A percentile compares a stretch with the other conserved stretches of the same genome.
Conservation (phyloP, 2,888 invertebrate genomes). For the Doris montereyensis region DNA sequence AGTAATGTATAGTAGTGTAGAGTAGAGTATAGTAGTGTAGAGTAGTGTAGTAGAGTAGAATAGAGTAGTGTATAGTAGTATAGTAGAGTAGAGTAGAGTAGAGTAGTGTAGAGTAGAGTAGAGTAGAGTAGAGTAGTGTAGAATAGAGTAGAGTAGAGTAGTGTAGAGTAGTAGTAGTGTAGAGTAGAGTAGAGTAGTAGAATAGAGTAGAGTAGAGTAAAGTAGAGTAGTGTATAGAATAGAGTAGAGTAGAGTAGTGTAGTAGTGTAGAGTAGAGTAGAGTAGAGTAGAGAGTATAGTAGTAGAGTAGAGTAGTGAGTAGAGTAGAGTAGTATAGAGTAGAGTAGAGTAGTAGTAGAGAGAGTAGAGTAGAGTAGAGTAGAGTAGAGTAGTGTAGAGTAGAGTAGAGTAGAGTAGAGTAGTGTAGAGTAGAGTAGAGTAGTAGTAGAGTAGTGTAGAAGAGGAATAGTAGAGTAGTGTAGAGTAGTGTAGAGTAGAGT, state of each 20-base stretch:
- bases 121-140: slow-evolving; percentile 29
- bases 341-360: background rate
- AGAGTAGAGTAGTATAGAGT: slow-evolving; percentile 13
- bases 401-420: background rate
- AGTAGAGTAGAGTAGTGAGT: background rate
- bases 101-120: too few relatives aligned
- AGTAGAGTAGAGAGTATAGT: slow-evolving; percentile 14
- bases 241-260: background rate
- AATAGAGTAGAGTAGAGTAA: slow-evolving; percentile 27
- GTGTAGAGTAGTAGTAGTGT: too few relatives aligned
- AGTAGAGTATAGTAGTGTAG: too few relatives aligned
- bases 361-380: background rate
- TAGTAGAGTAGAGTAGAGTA: too few relatives aligned
- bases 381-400: background rate
- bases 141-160: slow-evolving; percentile 22
- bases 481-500: background rate
- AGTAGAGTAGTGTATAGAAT: slow-evolving; percentile 21
- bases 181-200: too few relatives aligned
- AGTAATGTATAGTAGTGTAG: too few relatives aligned
- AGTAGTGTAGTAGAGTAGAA: too few relatives aligned
- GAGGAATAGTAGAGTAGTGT: background rate
- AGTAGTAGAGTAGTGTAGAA: background rate
- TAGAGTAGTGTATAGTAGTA: too few relatives aligned
- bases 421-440: background rate
- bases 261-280: slow-evolving; percentile 26